Evolutionary conservation across 2,797 vertebrate species (phyloP), one percentile per base, ranked within the genome.

Genomic region (Spinus pinus): DNA sequence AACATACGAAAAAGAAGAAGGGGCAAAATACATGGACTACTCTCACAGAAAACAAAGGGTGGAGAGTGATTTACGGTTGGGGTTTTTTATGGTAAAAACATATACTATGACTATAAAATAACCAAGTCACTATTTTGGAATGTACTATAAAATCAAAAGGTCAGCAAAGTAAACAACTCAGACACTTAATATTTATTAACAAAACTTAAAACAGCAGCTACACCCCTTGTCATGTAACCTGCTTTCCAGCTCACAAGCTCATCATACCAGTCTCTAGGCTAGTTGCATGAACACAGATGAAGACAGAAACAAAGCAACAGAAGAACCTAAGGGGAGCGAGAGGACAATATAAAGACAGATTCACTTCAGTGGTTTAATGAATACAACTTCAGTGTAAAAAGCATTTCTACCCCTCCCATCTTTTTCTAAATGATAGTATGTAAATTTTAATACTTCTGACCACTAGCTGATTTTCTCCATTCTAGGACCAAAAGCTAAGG

Each of bases 261-360:
- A 71, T 37, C 67, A 37, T 3, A 30, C 25, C 23, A 37, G 16
- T 60, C 69, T 74, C 41, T 42, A 37, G 10, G 49, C 35, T 39
- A 73, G 30, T 0, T 54, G 23, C 28, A 89, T 1, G 4, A 24
- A 37, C 30, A 87, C 20, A 81, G 24, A 75, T 25, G 20, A 81
- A 87, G 54, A 81, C 5, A 72, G 53, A 67, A 81, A 28, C 12
- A 73, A 51, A 62, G 35, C n/a, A 53, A 82, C 0, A 39, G 15
- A 79, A 53, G 17, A 84, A 39, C 0, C 0, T 12, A 66, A 33
- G 4, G 7, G 8, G 2, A 60, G 9, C 0, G 0, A 72, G 18
- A 49, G 17, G 7, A 69, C 22, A 54, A 10, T 6, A 61, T 3
- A 15, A 93, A 80, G 64, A 57, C 2, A 3, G 58, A 71, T 56